Evolutionary conservation across 2,888 invertebrate species (phyloP), one percentile per base, ranked within the genome.

Genomic region (Penaeus monodon): DNA sequence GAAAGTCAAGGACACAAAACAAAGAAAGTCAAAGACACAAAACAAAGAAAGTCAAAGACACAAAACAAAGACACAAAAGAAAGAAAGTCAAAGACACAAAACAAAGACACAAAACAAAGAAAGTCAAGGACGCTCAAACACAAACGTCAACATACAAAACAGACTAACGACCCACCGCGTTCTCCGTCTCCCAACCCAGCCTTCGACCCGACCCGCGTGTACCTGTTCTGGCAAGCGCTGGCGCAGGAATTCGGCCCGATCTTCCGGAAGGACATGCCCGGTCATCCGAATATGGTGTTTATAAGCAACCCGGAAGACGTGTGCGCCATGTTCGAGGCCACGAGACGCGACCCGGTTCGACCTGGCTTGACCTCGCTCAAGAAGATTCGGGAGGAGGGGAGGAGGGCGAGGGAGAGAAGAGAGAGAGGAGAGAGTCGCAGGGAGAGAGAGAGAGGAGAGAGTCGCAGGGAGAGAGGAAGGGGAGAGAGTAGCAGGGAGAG

Each of bases 221-320:
- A 88, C 81, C 68, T 88, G 4, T 88, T 84, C 81, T 88, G 88
- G 88, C 63, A 80, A n/a, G 81, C 88, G 2, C 74, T 88, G 24
- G n/a, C 76, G 22, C 29, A 88, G 22, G 88, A 88, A 38, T 88
- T 84, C 63, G 88, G 88, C 6, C 88, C 88, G 22, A 88, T 68
- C 38, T 88, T 88, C 80, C 83, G 88, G 17, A 88, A 88, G n/a
- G 88, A 88, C 88, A 88, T 88, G 88, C 88, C 88, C 6, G 88
- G 88, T 0, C 88, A 88, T 29, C 81, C 84, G 10, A 79, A 80
- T 76, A 68, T 84, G 80, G 84, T 88, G 10, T 88, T 88, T 81
- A 84, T 88, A 68, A 84, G 81, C 14, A 74, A 80, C n/a, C 88
- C 88, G 0, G 81, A 73, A 29, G 88, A 88, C 70, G 20, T 84